These are phyloP conservation scores for Cantharis rufa DNA, from an alignment of 2,888 invertebrate genomes.

Conservation along the genomic window DNA sequence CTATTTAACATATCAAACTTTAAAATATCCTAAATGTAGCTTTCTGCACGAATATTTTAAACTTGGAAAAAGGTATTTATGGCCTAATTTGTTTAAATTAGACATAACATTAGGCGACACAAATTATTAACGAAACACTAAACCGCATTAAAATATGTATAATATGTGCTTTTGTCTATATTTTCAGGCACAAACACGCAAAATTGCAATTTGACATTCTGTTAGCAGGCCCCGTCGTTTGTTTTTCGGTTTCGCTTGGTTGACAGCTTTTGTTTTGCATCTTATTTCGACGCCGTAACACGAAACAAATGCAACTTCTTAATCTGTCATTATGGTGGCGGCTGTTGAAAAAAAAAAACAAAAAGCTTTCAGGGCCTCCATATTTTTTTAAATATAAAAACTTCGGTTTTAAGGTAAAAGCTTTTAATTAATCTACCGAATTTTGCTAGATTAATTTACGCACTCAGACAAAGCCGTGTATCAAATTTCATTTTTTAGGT, in stretches of 20 bases:
- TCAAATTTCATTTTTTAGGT: no score
- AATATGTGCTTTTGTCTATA: neutral
- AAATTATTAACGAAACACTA: neutral
- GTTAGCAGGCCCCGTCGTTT: neutral
- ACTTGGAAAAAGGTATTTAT: neutral
- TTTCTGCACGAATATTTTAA: neutral
- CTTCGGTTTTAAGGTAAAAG: no score
- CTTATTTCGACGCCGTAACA: neutral
- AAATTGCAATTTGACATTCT: neutral
- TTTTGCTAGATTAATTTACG: no score
- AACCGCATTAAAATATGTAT: neutral
- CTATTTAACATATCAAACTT: conserved; percentile 27
- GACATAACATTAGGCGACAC: neutral
- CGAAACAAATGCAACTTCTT: neutral
- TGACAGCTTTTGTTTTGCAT: neutral
- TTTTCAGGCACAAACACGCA: neutral
- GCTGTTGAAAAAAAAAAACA: neutral
- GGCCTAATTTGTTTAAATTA: neutral
- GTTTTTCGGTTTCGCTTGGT: neutral
- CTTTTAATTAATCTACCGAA: no score
- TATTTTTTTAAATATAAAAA: no score
- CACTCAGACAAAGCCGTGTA: no score
- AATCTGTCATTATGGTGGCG: neutral
- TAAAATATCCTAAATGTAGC: neutral
- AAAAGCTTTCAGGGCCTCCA: neutral